Percentiles rank a stretch among this genome's conserved stretches.
Conservation (phyloP, 1,140 invertebrate genomes). For the Apis cerana region DNA sequence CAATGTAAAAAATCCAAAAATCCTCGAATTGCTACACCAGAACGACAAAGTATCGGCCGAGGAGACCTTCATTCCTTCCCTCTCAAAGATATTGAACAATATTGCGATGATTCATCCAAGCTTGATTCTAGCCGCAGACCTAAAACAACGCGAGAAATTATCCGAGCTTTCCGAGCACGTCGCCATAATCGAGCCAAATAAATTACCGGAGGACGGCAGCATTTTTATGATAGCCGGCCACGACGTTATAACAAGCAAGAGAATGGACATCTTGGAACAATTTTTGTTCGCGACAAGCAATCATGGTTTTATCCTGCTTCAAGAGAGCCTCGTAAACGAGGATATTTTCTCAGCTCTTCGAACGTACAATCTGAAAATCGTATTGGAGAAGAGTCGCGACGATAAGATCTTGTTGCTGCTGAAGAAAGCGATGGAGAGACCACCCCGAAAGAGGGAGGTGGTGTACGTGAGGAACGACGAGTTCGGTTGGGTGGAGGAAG, state of each 20-base stretch:
- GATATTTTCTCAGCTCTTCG: constrained; percentile 54
- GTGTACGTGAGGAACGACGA: constrained; percentile 70
- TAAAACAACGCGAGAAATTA: constrained; percentile 77
- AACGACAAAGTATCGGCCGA: constrained; percentile 78
- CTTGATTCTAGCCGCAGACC: constrained; percentile 76
- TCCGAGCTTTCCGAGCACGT: constrained; percentile 81
- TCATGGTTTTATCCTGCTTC: constrained; percentile 80
- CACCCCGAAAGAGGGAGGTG: constrained; percentile 65
- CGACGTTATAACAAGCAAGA: constrained; percentile 62
- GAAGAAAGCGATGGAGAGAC: constrained; percentile 65
- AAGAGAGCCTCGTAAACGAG: constrained; percentile 72
- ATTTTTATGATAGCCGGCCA: constrained; percentile 82
- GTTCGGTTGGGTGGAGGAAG: constrained; percentile 80
- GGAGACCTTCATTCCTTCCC: constrained; percentile 80
- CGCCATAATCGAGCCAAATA: constrained; percentile 84
- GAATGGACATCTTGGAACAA: constrained; percentile 60
- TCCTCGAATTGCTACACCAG: constrained; percentile 85
- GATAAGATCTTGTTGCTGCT: constrained; percentile 70
- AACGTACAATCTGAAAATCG: constrained; percentile 67
- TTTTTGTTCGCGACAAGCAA: constrained; percentile 71
- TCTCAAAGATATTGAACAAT: constrained; percentile 83
- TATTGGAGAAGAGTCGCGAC: constrained; percentile 69
- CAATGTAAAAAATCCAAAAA: constrained; percentile 84
- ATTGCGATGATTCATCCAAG: constrained; percentile 85
- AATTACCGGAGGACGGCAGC: constrained; percentile 82